Conservation (phyloP, 1,140 invertebrate genomes). For the Nixonia krombeini region DNA sequence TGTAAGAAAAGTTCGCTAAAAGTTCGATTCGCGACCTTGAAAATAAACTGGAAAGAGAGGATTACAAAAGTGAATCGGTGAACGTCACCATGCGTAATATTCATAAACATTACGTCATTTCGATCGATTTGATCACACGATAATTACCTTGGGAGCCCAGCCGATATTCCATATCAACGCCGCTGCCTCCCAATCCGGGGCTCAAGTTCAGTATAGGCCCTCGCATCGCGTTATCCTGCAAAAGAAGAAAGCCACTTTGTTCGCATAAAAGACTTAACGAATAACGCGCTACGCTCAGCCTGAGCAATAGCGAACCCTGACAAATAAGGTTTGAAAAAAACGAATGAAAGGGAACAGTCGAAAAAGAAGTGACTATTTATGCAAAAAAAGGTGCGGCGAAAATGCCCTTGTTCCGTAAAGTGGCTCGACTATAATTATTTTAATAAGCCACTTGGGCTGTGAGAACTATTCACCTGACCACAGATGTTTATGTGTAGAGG, state of each 20-base stretch:
- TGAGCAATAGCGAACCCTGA: no score
- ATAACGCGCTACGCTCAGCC: no score
- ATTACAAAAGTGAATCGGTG: no score
- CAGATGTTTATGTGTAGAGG: constrained; percentile 71
- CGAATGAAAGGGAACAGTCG: not conserved
- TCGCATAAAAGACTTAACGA: no score
- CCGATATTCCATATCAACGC: constrained; percentile 66
- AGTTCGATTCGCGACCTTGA: no score
- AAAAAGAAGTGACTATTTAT: not conserved
- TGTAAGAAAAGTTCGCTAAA: no score
- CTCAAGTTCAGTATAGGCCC: constrained; percentile 65
- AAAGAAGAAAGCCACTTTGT: no score
- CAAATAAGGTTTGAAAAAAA: no score
- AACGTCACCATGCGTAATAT: no score
- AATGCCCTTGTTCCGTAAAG: constrained; percentile 26
- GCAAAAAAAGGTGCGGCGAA: constrained; percentile 6
- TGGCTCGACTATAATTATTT: constrained; percentile 30
- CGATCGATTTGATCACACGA: not conserved
- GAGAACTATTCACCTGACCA: constrained; percentile 61
- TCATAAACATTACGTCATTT: no score
- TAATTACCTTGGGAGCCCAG: constrained; percentile 60
- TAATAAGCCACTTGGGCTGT: constrained; percentile 33
- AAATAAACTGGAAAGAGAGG: no score
- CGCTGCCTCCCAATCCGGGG: constrained; percentile 61
- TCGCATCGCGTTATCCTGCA: constrained; percentile 66